These are phyloP conservation scores for Ivindomyrus marchei DNA, from an alignment of 2,113 vertebrate species.

Conservation along the genomic window DNA sequence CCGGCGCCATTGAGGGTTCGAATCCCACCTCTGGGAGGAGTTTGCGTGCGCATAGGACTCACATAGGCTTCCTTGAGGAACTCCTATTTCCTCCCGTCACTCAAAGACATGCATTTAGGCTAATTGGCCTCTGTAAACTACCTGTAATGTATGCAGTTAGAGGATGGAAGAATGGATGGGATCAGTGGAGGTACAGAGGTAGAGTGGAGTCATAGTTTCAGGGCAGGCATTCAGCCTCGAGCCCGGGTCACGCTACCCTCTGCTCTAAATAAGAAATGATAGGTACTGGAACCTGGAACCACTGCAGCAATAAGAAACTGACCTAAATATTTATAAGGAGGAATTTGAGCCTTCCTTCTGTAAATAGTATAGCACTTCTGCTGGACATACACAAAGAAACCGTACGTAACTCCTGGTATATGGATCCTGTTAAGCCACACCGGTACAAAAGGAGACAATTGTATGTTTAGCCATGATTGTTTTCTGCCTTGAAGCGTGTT, in stretches of 20 bases:
- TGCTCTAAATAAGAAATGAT: neutral
- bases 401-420: neutral
- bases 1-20: neutral
- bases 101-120: neutral
- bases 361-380: neutral
- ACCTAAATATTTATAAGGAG: neutral
- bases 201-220: neutral
- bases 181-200: neutral
- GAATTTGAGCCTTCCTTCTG: neutral
- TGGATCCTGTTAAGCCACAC: neutral
- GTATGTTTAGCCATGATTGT: neutral
- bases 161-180: neutral
- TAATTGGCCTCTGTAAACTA: neutral
- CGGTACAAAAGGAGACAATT: neutral
- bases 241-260: neutral
- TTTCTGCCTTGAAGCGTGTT: neutral
- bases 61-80: neutral
- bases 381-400: neutral
- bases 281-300: neutral
- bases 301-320: neutral
- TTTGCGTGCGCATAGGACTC: neutral
- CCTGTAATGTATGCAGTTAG: neutral
- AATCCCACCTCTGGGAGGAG: neutral
- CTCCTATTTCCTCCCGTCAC: neutral
- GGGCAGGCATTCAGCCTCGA: neutral